These are phyloP conservation scores for Zingel zingel DNA, from an alignment of 2,113 vertebrate genomes.

Conservation along the genomic window DNA sequence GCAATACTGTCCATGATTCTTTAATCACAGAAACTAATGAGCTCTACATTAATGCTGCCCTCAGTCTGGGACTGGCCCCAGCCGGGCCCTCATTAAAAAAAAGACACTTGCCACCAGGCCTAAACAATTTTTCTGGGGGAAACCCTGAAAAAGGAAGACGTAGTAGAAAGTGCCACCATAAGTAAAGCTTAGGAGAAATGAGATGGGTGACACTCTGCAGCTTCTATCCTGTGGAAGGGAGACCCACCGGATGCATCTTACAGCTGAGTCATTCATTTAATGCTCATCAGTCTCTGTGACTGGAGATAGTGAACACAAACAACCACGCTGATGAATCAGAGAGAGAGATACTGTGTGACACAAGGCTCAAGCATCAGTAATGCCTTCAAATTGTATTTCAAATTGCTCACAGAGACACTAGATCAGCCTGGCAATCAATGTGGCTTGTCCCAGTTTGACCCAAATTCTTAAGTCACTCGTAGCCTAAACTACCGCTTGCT, in stretches of 20 bases:
- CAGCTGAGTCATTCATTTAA: conserved; percentile 31
- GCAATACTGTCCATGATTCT: too few species aligned
- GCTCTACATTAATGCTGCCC: too few species aligned
- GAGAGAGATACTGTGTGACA: not conserved
- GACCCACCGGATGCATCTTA: not conserved
- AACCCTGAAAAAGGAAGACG: too few species aligned
- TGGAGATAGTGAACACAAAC: not conserved
- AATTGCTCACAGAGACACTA: not conserved
- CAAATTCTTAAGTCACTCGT: not conserved
- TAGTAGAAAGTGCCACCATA: too few species aligned
- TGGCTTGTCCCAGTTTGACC: conserved; percentile 2
- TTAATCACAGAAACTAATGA: too few species aligned
- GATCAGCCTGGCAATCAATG: not conserved
- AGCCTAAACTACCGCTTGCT: not conserved
- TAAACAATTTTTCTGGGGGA: too few species aligned
- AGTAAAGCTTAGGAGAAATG: too few species aligned
- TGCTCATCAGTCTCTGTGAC: conserved; percentile 11
- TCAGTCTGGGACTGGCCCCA: too few species aligned
- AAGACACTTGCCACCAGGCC: too few species aligned
- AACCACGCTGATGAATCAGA: not conserved
- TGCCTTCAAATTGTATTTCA: not conserved
- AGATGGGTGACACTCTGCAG: not conserved
- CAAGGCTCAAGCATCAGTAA: not conserved
- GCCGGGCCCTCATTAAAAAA: too few species aligned
- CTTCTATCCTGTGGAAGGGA: not conserved